Conservation (phyloP, 1,140 invertebrate species). For the Bombyx mori region ASM3026992v2 NC_085117.1:11646501-11647000, state of each 20-base stretch:
- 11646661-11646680: constrained; percentile 31
- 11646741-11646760: constrained; percentile 87
- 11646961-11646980: not conserved
- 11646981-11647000: not conserved
- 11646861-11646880: constrained; percentile 39
- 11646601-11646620: constrained; percentile 48
- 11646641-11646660: constrained; percentile 25
- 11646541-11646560: constrained; percentile 70
- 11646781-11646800: constrained; percentile 39
- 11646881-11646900: constrained; percentile 49
- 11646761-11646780: constrained; percentile 72
- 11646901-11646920: not conserved
- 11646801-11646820: constrained; percentile 49
- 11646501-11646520: constrained; percentile 80
- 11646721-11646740: constrained; percentile 81
- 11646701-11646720: constrained; percentile 60
- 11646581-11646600: constrained; percentile 56
- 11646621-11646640: constrained; percentile 29
- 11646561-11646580: constrained; percentile 40
- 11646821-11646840: constrained; percentile 44
- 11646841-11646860: constrained; percentile 44
- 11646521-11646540: constrained; percentile 81
- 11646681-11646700: constrained; percentile 42
- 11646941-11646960: not conserved
- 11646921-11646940: no score